phyloP scores from a whole-genome alignment of 1,140 invertebrate species.

The Rhagoletis pomonella region DNA sequence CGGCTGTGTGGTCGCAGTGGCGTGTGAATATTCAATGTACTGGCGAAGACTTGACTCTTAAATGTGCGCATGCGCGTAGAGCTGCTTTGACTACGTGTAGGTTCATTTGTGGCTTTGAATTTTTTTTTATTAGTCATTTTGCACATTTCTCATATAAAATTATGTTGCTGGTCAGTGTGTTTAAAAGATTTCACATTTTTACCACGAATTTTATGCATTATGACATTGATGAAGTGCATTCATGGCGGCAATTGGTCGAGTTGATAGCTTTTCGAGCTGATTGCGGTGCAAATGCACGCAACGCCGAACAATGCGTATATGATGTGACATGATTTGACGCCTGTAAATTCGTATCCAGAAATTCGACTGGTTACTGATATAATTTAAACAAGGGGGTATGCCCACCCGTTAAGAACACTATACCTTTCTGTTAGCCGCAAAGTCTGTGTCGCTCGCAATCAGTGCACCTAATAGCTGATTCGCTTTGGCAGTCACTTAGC shows the following conservation, averaged over 20 bases:
- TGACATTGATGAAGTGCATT: slow-evolving; percentile 49
- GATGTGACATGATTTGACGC: slow-evolving; percentile 47
- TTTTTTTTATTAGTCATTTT: not conserved
- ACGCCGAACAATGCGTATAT: slow-evolving; percentile 29
- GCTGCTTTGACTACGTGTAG: not conserved
- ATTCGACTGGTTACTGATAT: too few relatives aligned
- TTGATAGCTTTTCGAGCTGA: not conserved
- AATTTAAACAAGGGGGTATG: too few relatives aligned
- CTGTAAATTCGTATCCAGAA: not conserved
- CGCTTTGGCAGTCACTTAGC: not conserved
- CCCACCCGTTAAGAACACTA: too few relatives aligned
- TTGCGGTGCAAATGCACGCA: not conserved
- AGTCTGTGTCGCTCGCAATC: slow-evolving; percentile 9
- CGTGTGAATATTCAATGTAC: slow-evolving; percentile 41
- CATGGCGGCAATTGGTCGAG: slow-evolving; percentile 8
- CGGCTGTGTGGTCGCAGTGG: not conserved
- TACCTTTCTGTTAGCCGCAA: too few relatives aligned
- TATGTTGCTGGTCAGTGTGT: not conserved
- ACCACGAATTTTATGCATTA: slow-evolving; percentile 35
- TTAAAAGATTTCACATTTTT: slow-evolving; percentile 14
- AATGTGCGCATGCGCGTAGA: slow-evolving; percentile 39
- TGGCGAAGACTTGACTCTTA: slow-evolving; percentile 39
- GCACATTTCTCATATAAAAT: not conserved
- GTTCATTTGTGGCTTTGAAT: not conserved
- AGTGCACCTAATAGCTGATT: slow-evolving; percentile 4